Base-by-base conservation (phyloP, 2,797 vertebrate genomes). In the Molossus molossus region DNA sequence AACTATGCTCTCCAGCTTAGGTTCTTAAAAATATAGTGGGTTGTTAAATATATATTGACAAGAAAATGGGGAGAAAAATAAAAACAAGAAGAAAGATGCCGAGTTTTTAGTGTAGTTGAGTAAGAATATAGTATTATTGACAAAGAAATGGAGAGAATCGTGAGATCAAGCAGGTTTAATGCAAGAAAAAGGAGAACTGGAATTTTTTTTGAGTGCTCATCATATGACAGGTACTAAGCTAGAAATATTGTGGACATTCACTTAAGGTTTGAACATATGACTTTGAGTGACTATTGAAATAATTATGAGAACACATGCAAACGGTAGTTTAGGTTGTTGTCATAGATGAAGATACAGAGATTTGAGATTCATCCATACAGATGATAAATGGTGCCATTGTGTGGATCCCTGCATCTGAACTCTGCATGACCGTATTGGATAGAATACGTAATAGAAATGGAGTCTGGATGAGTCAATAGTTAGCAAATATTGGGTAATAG, bases 241-340 rank as follows among this genome's bases (percentile, higher is more conserved):
- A 90, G n/a, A 91, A 95, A 0, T 83, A 73, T 62, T 73, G 72
- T 65, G 37, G 45, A 77, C 69, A 92, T 33, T 93, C 33, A 69
- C 8, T 69, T 87, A 77, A 79, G 12, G 5, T 55, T 91, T n/a
- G 27, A 53, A 91, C 15, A 80, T 72, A 87, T 76, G 25, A 95
- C 87, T 69, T 69, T 90, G 45, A 96, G 21, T 21, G 72, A 33
- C 12, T 65, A 65, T 45, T 69, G 40, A 23, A 94, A 83, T 37
- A 72, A 55, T 82, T n/a, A 87, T 53, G 40, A 88, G 10, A 48
- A 92, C 7, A 73, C 87, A 7, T 69, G 4, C 37, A 87, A 92
- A 79, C 87, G 23, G 23, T 18, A 77, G n/a, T 64, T 91, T 80
- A 87, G 20, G 84, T 9, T 55, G 2, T 50, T 87, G 27, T 88